Evolutionary conservation across 2,113 vertebrate genomes (phyloP), one percentile per base, ranked within the genome.

Genomic region (Craseonycteris thonglongyai): DNA sequence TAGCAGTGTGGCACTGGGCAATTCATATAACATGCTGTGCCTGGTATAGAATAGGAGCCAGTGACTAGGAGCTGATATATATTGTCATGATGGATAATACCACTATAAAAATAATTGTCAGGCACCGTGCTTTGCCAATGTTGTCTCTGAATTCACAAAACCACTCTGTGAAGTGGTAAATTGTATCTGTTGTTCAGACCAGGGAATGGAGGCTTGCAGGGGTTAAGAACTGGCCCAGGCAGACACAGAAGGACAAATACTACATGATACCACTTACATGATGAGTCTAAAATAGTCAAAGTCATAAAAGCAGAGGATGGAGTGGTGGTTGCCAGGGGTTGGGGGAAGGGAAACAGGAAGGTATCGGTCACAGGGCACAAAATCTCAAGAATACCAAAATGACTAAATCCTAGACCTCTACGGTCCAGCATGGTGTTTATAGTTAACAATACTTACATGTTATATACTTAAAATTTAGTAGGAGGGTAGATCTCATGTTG

Each of bases 81-180:
- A 8, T 82, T 69, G 18, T 33, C 58, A 33, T 15, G 30, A 30
- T 40, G n/a, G 33, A 28, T 38, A 72, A 66, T 28, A 9, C 42
- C 45, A 0, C 7, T 35, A 1, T n/a, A 40, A 69, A 42, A 88
- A 42, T 87, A 40, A 63, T 19, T 21, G 85, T 66, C 28, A 61
- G 72, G 82, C 68, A n/a, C 6, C 19, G 82, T n/a, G 72, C 35
- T 89, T 84, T 90, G 59, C 59, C 21, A 45, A 4, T 16, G 13
- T 42, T 69, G 26, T 47, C 68, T 75, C 21, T 66, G 78, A 54
- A 45, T 75, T 89, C n/a, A 68, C 74, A 91, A 4, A 86, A n/a
- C 68, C 21, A 56, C 15, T 45, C 40, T 3, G 33, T 45, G 71
- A 65, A 19, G 24, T 18, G 13, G 28, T 24, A 0, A 45, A 47